Conservation (phyloP, 2,797 vertebrate genomes). For the Knipowitschia caucasica region DNA sequence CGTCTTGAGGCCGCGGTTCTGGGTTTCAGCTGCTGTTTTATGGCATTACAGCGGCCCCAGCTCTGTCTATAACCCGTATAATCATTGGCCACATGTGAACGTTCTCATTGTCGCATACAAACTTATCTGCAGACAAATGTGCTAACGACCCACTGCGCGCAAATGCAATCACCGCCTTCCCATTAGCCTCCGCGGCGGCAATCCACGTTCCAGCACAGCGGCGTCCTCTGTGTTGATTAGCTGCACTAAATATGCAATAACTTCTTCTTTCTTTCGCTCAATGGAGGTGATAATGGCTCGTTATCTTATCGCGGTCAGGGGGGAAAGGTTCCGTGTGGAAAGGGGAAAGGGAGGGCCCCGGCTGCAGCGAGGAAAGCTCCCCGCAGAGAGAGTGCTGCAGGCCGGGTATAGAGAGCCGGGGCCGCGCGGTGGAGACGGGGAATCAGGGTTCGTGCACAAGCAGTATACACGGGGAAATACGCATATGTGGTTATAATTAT, state of each 20-base stretch:
- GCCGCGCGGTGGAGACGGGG: conserved; percentile 14
- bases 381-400: conserved; percentile 30
- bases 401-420: conserved; percentile 67
- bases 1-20: too few relatives aligned
- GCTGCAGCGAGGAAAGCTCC: conserved; percentile 67
- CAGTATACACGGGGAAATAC: too few relatives aligned
- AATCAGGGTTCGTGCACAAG: too few relatives aligned
- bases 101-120: conserved; percentile 28
- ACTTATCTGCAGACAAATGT: conserved; percentile 34
- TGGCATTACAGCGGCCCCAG: not conserved
- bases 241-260: conserved; percentile 61
- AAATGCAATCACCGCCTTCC: conserved; percentile 56
- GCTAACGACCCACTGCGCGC: conserved; percentile 32
- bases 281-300: conserved; percentile 66
- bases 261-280: conserved; percentile 45
- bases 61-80: not conserved
- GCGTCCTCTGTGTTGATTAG: conserved; percentile 57
- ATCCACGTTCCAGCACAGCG: conserved; percentile 58
- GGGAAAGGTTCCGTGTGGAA: conserved; percentile 53
- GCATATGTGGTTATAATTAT: too few relatives aligned
- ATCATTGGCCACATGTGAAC: conserved; percentile 28
- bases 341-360: conserved; percentile 51
- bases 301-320: conserved; percentile 64
- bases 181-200: conserved; percentile 50
- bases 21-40: conserved; percentile 11